A percentile compares a stretch with the other conserved stretches of the same genome.
These are phyloP conservation scores for Paradisaea rubra DNA, from an alignment of 2,113 vertebrate genomes.

Conservation along the genomic window DNA sequence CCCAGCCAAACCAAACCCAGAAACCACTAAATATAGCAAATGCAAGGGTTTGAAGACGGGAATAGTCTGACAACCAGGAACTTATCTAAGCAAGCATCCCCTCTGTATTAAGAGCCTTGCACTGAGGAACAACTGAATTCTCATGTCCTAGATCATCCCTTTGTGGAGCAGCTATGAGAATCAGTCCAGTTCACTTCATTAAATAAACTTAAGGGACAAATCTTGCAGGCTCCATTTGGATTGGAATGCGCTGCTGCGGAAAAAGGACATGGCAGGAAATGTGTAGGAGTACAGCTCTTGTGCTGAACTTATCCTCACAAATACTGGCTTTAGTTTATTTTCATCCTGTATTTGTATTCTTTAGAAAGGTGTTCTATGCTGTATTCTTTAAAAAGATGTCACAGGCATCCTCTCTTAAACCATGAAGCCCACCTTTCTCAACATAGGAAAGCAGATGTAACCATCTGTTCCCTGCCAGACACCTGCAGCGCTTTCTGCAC, in stretches of 20 bases:
- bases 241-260: neutral
- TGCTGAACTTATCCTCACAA: neutral
- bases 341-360: neutral
- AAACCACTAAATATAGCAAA: neutral
- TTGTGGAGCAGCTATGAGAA: neutral
- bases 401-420: neutral
- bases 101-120: neutral
- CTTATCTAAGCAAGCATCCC: neutral
- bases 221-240: neutral
- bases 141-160: neutral
- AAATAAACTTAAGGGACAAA: neutral
- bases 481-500: neutral
- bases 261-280: neutral
- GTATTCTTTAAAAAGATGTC: neutral
- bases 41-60: neutral
- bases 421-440: neutral
- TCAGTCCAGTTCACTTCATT: neutral
- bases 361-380: neutral
- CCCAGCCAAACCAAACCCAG: neutral
- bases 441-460: neutral
- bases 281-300: neutral
- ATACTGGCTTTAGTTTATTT: neutral
- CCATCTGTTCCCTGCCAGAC: neutral
- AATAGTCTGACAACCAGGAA: neutral
- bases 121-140: neutral